Evolutionary conservation across 2,113 vertebrate species (phyloP), one percentile per base, ranked within the genome.

Genomic region (Turnix velox): DNA sequence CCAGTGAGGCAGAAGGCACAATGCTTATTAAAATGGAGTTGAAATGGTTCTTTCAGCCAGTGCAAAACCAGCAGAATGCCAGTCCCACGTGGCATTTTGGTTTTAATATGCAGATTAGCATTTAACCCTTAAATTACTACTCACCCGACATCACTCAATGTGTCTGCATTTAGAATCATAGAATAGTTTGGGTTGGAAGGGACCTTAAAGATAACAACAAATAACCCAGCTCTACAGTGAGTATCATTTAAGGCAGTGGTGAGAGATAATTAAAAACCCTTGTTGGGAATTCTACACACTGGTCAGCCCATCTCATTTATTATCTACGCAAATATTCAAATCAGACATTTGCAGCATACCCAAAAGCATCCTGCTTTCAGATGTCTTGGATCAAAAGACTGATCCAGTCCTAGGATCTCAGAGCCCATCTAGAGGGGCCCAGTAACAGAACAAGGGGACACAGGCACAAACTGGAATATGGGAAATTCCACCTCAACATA

Each of bases 101-200:
- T 57, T 84, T 93, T 76, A 95, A 85, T 58, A 84, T 71, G 94
- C 84, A 92, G 67, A 95, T 94, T 73, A 88, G 77, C 91, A 63
- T 45, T 73, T 49, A 92, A 87, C 87, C 92, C 77, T 77, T 91
- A 63, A 85, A 80, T 71, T 83, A n/a, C 42, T 24, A 14, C 80
- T 88, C 92, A 94, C 59, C 90, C 92, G 77, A 92, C 28, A 39
- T 2, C 25, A 87, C 87, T 58, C 91, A 66, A 17, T 46, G 68
- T 73, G 62, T 54, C 85, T 89, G 72, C 24, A 69, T 48, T 93
- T 66, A 40, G 72, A 87, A 88, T 28, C 92, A n/a, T n/a, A n/a
- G n/a, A n/a, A n/a, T n/a, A n/a, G n/a, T n/a, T n/a, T n/a, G n/a
- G n/a, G n/a, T n/a, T n/a, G n/a, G n/a, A n/a, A n/a, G n/a, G n/a